Evolutionary conservation across 1,140 invertebrate genomes (phyloP).

Genomic region (Battus philenor): DNA sequence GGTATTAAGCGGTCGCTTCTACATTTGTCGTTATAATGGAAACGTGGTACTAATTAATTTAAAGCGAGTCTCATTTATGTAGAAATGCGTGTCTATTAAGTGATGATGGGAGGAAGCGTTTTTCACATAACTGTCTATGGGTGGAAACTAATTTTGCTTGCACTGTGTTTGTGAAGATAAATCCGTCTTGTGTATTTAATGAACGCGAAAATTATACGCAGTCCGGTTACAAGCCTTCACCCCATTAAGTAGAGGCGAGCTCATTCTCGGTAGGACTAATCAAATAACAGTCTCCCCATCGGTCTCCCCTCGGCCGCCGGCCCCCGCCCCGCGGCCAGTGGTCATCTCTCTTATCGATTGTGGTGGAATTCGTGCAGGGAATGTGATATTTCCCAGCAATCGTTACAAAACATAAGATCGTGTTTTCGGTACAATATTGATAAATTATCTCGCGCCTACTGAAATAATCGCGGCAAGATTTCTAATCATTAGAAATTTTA

Average conservation of each 20-base stretch:
- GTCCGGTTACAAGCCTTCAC: conserved; percentile 71
- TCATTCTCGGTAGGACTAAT: conserved; percentile 75
- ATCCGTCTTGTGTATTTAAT: conserved; percentile 29
- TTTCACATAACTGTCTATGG: conserved; percentile 21
- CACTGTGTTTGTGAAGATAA: conserved; percentile 1
- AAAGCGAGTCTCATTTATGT: conserved; percentile 73
- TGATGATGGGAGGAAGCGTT: conserved; percentile 58
- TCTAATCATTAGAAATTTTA: conserved; percentile 1
- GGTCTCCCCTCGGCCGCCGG: conserved; percentile 37
- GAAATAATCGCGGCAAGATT: conserved; percentile 1
- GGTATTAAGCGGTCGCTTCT: conserved; percentile 74
- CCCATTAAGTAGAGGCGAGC: conserved; percentile 71
- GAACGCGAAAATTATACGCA: conserved; percentile 64
- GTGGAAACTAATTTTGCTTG: no score
- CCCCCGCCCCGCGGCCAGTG: conserved; percentile 62
- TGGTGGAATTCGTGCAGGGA: conserved; percentile 75
- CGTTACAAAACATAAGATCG: conserved; percentile 39
- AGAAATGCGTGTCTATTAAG: conserved; percentile 70
- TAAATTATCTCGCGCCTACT: background rate
- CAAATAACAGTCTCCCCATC: conserved; percentile 73
- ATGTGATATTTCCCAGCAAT: conserved; percentile 69
- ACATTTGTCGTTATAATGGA: conserved; percentile 76
- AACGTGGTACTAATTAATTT: conserved; percentile 75
- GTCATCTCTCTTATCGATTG: conserved; percentile 76
- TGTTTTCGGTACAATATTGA: background rate